Conservation (phyloP, 2,888 invertebrate genomes). For the Cephus pygmeus region DNA sequence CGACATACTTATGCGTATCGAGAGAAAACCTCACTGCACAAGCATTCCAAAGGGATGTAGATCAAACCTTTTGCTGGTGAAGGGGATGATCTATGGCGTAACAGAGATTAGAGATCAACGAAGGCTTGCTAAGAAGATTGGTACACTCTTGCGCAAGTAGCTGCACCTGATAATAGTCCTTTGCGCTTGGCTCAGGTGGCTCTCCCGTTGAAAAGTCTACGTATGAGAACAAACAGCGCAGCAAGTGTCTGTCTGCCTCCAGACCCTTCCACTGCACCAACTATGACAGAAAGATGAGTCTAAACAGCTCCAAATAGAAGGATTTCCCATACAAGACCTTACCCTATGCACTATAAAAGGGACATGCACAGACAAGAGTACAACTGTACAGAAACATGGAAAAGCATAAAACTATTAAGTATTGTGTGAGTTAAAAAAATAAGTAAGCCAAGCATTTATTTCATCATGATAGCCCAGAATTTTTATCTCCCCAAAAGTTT, state of each 20-base stretch:
- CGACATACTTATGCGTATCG: background rate
- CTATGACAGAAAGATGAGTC: conserved; percentile 68
- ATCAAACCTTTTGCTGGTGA: conserved; percentile 76
- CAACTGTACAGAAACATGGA: background rate
- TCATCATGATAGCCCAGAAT: background rate
- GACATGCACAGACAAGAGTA: background rate
- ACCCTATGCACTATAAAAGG: background rate
- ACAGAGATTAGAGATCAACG: conserved; percentile 88
- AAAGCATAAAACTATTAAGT: background rate
- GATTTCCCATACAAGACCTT: background rate
- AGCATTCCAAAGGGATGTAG: background rate
- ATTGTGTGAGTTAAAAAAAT: background rate
- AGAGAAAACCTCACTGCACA: background rate
- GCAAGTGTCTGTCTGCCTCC: conserved; percentile 96
- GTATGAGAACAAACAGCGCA: conserved; percentile 92
- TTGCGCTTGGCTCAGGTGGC: conserved; percentile 69
- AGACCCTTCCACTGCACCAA: conserved; percentile 91
- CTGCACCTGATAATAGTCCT: conserved; percentile 74
- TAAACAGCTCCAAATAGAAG: conserved; percentile 21
- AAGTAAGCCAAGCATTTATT: background rate
- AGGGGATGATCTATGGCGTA: conserved; percentile 87
- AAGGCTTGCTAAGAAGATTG: conserved; percentile 84
- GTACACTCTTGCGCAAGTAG: conserved; percentile 83
- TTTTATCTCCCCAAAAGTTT: background rate
- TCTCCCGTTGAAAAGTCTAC: conserved; percentile 82